Base-by-base conservation (phyloP, 2,797 vertebrate species). In the Anniella stebbinsi region DNA sequence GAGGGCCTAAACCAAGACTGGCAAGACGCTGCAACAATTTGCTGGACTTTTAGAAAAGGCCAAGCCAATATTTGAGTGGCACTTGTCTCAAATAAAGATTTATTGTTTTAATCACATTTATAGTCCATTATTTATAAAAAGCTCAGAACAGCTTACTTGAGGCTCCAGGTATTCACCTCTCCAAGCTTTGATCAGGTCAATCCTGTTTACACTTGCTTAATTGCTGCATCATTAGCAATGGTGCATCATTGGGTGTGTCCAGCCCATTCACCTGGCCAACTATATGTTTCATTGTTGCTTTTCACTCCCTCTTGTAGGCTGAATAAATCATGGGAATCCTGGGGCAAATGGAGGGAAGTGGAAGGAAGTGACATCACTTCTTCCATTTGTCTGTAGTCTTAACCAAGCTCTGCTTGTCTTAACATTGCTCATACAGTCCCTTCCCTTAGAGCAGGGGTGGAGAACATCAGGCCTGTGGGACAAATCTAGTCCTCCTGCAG, bases 51-150 rank as follows among this genome's bases (percentile, higher is more conserved):
- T 75, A 80, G 36, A n/a, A 80, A 86, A 89, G 67, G 38, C 36
- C 91, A 81, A n/a, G 69, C 84, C 60, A 72, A 75, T 89, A 86
- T n/a, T 73, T 28, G 51, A 73, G 23, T 72, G 25, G 45, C 41
- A 25, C 25, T 36, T 67, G 33, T 21, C 25, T 9, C n/a, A 87
- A 30, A 25, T 66, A 48, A 84, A 28, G 13, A n/a, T 73, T 0
- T 87, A 6, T 66, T 63, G 30, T 76, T 45, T 87, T 76, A 87
- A 15, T 77, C 28, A 45, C 25, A 15, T 57, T 0, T 88, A 4
- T 69, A 45, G 2, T 30, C 48, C 41, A 15, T 28, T n/a, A 21
- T 69, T 51, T 4, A 38, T 25, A 15, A 51, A 78, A 57, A 54
- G 15, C 28, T 75, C n/a, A 73, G 67, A 45, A 70, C 57, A 57